phyloP scores from a whole-genome alignment of 1,140 invertebrate genomes.

The Eciton burchellii region DNA sequence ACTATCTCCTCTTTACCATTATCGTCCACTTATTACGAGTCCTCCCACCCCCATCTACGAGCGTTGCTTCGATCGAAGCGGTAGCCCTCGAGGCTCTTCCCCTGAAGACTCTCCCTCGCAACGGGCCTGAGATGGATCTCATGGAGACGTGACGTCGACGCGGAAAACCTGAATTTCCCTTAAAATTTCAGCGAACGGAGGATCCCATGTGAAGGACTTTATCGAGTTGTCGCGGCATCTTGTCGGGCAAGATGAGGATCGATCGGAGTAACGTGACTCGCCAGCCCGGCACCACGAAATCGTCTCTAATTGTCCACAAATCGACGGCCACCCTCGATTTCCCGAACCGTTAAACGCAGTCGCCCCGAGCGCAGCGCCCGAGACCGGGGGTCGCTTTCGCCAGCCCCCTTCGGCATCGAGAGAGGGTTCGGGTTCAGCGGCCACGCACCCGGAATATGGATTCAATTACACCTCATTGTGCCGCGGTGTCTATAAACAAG shows the following conservation, averaged over 20 bases:
- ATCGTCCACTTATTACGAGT: background rate
- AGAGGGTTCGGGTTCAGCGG: conserved; percentile 57
- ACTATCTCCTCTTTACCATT: background rate
- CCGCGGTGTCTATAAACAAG: conserved; percentile 83
- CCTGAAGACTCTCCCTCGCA: too few species aligned
- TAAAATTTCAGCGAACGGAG: background rate
- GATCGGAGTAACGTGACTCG: conserved; percentile 9
- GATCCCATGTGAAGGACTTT: background rate
- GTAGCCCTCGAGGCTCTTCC: too few species aligned
- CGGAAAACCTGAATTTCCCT: too few species aligned
- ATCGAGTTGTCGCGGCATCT: background rate
- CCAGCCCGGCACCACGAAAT: conserved; percentile 62
- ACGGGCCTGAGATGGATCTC: too few species aligned
- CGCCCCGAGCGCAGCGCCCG: conserved; percentile 57
- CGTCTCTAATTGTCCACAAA: conserved; percentile 83
- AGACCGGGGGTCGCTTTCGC: conserved; percentile 45
- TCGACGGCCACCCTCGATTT: conserved; percentile 78
- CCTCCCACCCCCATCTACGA: background rate
- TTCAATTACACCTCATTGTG: conserved; percentile 85
- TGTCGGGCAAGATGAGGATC: conserved; percentile 18
- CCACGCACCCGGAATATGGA: conserved; percentile 76
- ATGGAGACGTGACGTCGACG: too few species aligned
- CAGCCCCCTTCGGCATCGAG: conserved; percentile 45
- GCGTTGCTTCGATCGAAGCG: background rate
- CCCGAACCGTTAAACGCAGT: conserved; percentile 77